Evolutionary conservation across 2,113 vertebrate genomes (phyloP).

Genomic region (Cisticola juncidis): DNA sequence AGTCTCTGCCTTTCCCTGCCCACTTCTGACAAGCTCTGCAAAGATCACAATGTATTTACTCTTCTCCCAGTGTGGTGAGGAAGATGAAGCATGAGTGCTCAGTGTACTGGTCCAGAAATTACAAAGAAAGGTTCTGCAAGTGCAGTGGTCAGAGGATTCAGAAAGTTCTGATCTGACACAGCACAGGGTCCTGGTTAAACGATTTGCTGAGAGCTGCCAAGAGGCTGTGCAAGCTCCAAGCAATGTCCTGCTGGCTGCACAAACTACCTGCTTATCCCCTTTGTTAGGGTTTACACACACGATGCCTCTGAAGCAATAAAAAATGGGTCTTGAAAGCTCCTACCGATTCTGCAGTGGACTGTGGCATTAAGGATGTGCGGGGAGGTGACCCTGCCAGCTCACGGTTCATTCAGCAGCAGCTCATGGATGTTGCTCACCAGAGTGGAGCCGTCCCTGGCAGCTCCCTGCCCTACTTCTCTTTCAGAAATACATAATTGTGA

Average conservation of each 20-base stretch:
- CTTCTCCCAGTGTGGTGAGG: neutral
- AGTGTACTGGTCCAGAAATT: neutral
- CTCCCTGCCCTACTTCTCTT: constrained; percentile 57
- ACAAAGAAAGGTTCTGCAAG: neutral
- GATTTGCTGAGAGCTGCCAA: neutral
- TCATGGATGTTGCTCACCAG: neutral
- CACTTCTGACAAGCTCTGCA: neutral
- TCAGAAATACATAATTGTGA: constrained; percentile 40
- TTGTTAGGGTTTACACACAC: neutral
- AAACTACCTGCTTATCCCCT: neutral
- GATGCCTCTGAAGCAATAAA: neutral
- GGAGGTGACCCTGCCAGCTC: neutral
- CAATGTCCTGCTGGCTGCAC: neutral
- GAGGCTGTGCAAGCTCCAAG: neutral
- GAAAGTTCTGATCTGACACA: neutral
- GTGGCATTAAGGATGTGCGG: neutral
- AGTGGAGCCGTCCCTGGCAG: neutral
- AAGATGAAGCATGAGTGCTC: neutral
- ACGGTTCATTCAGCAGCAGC: neutral
- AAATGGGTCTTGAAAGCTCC: neutral
- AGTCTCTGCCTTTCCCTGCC: neutral
- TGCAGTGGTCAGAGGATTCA: neutral
- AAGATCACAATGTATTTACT: neutral
- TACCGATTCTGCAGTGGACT: neutral
- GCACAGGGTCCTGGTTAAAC: neutral